Conservation (phyloP, 37 sponge, comb jelly and placozoan genomes). For the Theonella swinhoei region DNA sequence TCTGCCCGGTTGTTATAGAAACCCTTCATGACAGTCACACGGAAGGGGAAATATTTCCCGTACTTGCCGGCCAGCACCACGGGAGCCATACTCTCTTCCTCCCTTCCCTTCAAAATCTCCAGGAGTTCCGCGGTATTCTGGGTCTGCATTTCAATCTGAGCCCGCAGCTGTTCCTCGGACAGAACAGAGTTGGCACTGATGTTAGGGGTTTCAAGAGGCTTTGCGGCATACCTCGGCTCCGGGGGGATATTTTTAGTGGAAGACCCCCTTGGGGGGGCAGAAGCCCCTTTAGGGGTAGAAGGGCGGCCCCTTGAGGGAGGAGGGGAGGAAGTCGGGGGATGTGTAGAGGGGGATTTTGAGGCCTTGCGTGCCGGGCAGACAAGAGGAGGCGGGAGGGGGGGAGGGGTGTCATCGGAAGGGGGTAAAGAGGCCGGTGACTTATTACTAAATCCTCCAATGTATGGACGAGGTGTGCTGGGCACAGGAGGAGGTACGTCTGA, state of each 20-base stretch:
- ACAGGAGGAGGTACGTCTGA: background rate
- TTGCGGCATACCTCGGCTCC: no score
- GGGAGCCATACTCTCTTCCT: constrained; percentile 14
- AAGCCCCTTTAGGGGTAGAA: background rate
- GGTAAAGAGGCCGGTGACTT: background rate
- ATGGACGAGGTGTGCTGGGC: background rate
- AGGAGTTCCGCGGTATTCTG: background rate
- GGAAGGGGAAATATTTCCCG: constrained; percentile 9
- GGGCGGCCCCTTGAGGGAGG: background rate
- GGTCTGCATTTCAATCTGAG: background rate
- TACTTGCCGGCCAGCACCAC: constrained; percentile 13
- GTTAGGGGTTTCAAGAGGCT: background rate
- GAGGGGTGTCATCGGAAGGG: background rate
- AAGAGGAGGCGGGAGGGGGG: background rate
- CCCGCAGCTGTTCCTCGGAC: background rate
- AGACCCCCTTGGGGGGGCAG: background rate
- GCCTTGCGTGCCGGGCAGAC: no score
- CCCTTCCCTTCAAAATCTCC: background rate
- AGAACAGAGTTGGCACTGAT: background rate
- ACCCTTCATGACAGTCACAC: constrained; percentile 46
- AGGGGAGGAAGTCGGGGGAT: background rate
- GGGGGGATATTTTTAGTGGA: background rate
- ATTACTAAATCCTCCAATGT: no score
- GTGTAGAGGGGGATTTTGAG: no score
- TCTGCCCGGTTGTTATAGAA: constrained; percentile 25